These are phyloP conservation scores for Polypedilum vanderplanki DNA, from an alignment of 1,140 invertebrate species.

Conservation along the genomic window DNA sequence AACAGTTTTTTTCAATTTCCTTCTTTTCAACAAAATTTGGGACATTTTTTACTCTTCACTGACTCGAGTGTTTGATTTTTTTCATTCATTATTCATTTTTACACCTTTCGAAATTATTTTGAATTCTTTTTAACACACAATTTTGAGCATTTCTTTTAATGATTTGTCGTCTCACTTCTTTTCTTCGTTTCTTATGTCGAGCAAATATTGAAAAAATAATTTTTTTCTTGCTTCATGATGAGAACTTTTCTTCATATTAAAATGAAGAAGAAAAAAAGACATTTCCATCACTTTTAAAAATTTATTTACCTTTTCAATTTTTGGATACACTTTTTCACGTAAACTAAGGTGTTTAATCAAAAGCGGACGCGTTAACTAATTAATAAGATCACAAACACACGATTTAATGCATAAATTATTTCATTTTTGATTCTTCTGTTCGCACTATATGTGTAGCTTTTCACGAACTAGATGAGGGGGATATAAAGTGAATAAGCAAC, in stretches of 20 bases:
- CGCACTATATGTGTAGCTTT: slow-evolving; percentile 11
- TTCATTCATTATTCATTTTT: background rate
- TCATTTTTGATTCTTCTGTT: slow-evolving; percentile 14
- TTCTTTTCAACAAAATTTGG: background rate
- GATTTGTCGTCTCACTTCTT: background rate
- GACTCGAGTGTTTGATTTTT: background rate
- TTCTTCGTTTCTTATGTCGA: background rate
- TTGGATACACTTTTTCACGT: background rate
- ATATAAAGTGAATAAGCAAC: background rate
- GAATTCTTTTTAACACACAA: background rate
- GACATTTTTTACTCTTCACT: background rate
- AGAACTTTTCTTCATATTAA: background rate
- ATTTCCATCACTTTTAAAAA: background rate
- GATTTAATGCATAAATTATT: slow-evolving; percentile 8
- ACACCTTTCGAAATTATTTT: background rate
- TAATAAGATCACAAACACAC: slow-evolving; percentile 25
- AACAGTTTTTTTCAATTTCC: background rate
- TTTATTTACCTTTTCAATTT: slow-evolving; percentile 21
- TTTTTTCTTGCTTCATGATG: too few relatives aligned
- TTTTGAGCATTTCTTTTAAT: background rate
- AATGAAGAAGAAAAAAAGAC: background rate
- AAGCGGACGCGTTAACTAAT: slow-evolving; percentile 26
- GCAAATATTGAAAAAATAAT: background rate
- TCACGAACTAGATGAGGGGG: slow-evolving; percentile 2
- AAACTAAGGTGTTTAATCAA: slow-evolving; percentile 21